Conservation (phyloP, 1,140 invertebrate genomes). For the Brachionus manjavacas region DNA sequence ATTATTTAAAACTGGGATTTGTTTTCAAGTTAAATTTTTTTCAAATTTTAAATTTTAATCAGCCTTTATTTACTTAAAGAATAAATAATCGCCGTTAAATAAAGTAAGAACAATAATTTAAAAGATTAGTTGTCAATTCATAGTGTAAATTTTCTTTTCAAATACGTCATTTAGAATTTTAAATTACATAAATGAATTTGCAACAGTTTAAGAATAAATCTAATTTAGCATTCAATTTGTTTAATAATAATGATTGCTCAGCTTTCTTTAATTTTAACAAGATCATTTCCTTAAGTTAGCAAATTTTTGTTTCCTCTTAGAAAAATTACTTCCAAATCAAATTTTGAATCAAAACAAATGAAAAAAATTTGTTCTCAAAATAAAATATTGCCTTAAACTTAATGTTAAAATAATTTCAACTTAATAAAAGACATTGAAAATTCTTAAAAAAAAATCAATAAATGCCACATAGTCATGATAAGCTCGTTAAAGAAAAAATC, state of each 20-base stretch:
- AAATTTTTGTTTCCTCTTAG: background rate
- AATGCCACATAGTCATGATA: background rate
- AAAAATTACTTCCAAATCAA: background rate
- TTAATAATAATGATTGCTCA: background rate
- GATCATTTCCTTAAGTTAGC: background rate
- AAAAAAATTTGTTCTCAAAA: background rate
- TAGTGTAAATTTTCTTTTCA: too few relatives aligned
- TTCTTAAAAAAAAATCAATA: background rate
- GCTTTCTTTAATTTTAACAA: background rate
- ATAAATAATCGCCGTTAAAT: background rate
- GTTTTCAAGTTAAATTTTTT: too few relatives aligned
- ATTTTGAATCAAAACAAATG: background rate
- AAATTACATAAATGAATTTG: too few relatives aligned
- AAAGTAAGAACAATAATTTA: background rate
- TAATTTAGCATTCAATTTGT: background rate
- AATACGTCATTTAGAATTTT: too few relatives aligned
- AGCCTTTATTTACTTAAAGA: too few relatives aligned
- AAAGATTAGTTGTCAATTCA: too few relatives aligned
- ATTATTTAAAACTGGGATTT: too few relatives aligned
- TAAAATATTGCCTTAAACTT: background rate
- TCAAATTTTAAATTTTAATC: too few relatives aligned
- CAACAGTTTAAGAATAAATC: background rate
- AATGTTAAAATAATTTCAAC: too few relatives aligned
- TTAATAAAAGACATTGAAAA: background rate
- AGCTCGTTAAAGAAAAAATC: too few relatives aligned